These are phyloP conservation scores for Chalcis sispes DNA, from an alignment of 2,888 invertebrate genomes.

Conservation along the genomic window DNA sequence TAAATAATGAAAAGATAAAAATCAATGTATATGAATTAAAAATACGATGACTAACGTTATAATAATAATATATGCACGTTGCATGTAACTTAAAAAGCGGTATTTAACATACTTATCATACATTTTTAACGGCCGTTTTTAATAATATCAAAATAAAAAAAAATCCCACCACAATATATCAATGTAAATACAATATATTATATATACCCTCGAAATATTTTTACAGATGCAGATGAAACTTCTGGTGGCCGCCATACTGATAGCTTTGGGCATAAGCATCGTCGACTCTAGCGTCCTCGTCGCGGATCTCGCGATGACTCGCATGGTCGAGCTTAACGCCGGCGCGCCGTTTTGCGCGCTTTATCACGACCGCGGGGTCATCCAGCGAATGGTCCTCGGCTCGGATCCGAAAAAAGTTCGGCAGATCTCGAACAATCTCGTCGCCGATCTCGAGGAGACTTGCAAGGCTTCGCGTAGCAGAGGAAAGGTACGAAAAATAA, in stretches of 20 bases:
- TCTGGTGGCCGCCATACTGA: constrained; percentile 11
- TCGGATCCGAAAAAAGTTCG: constrained; percentile 79
- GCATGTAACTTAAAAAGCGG: not conserved
- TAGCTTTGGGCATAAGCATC: constrained; percentile 4
- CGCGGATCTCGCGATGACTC: constrained; percentile 81
- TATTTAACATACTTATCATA: not conserved
- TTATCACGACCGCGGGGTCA: constrained; percentile 80
- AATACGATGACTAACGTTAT: not conserved
- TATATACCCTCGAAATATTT: not conserved
- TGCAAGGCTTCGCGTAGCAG: constrained; percentile 75
- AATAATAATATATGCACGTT: not conserved
- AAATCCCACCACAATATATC: not conserved
- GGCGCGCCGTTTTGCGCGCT: constrained; percentile 80
- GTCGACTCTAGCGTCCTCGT: constrained; percentile 77
- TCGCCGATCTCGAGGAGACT: constrained; percentile 79
- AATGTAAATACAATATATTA: too few species aligned
- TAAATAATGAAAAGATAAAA: too few species aligned
- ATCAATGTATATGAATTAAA: not conserved
- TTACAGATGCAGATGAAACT: constrained; percentile 35
- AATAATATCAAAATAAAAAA: not conserved
- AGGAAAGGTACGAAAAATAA: constrained; percentile 67
- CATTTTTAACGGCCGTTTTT: not conserved
- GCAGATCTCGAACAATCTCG: constrained; percentile 80
- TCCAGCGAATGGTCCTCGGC: constrained; percentile 79
- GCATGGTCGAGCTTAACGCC: constrained; percentile 81